Conservation (phyloP, 2,797 vertebrate genomes). For the Hemibagrus guttatus region DNA sequence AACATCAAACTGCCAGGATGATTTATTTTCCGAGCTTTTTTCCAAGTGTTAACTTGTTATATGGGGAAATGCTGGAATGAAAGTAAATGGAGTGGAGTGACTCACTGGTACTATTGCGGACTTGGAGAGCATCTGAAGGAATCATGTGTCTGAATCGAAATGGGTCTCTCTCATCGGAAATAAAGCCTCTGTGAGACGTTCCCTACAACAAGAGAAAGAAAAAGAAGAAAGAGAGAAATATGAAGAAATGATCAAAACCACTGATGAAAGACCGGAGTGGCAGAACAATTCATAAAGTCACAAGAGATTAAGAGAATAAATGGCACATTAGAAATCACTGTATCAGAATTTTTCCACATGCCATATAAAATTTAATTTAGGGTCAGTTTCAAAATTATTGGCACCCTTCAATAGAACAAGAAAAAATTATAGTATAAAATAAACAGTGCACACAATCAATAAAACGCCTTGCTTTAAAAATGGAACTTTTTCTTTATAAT, state of each 20-base stretch:
- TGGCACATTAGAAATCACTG: not conserved
- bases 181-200: slow-evolving; percentile 83
- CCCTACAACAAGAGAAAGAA: slow-evolving; percentile 73
- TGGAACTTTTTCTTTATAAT: not conserved
- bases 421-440: not conserved
- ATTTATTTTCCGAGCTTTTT: not conserved
- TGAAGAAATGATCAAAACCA: not conserved
- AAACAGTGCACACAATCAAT: not conserved
- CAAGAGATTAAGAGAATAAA: not conserved
- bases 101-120: slow-evolving; percentile 83
- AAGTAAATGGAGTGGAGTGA: slow-evolving; percentile 8
- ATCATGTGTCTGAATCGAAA: slow-evolving; percentile 98
- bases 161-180: slow-evolving; percentile 89
- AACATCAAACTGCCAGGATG: too few relatives aligned
- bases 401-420: not conserved
- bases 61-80: not conserved
- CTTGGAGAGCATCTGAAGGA: slow-evolving; percentile 88
- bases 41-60: not conserved
- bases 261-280: not conserved
- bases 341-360: not conserved
- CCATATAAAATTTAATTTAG: not conserved
- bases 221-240: not conserved
- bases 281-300: not conserved
- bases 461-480: not conserved
- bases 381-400: not conserved